These are phyloP conservation scores for Diabrotica undecimpunctata DNA, from an alignment of 1,140 invertebrate species.

Conservation along the genomic window DNA sequence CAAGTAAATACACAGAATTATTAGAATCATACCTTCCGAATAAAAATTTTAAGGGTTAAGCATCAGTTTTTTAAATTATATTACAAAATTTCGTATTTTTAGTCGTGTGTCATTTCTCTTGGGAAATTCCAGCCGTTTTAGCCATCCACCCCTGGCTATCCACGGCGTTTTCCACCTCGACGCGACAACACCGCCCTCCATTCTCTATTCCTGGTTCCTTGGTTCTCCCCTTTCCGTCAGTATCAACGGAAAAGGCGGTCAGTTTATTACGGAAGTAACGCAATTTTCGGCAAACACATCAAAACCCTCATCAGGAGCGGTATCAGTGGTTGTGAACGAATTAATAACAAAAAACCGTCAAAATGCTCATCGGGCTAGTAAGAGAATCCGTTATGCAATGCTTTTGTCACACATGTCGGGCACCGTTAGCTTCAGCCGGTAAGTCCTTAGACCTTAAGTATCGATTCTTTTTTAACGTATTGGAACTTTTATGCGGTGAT, in stretches of 20 bases:
- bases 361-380: constrained; percentile 79
- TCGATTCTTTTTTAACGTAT: not conserved
- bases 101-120: too few species aligned
- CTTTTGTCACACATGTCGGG: constrained; percentile 85
- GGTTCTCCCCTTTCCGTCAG: not conserved
- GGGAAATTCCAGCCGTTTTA: too few species aligned
- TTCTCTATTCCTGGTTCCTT: constrained; percentile 5
- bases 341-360: constrained; percentile 40
- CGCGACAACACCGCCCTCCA: not conserved
- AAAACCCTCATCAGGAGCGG: not conserved
- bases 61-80: too few species aligned
- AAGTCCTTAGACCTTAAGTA: constrained; percentile 39
- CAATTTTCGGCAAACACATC: constrained; percentile 1
- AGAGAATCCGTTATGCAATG: constrained; percentile 84
- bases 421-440: constrained; percentile 71
- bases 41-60: too few species aligned
- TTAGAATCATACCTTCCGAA: too few species aligned
- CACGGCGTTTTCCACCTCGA: not conserved
- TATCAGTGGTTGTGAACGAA: not conserved
- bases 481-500: too few species aligned
- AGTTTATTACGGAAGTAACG: not conserved
- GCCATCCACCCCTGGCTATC: not conserved
- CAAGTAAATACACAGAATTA: too few species aligned
- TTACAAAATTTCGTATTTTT: too few species aligned
- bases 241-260: not conserved